phyloP scores from a whole-genome alignment of 2,888 invertebrate species.

The Dicyrtomina minuta region DNA sequence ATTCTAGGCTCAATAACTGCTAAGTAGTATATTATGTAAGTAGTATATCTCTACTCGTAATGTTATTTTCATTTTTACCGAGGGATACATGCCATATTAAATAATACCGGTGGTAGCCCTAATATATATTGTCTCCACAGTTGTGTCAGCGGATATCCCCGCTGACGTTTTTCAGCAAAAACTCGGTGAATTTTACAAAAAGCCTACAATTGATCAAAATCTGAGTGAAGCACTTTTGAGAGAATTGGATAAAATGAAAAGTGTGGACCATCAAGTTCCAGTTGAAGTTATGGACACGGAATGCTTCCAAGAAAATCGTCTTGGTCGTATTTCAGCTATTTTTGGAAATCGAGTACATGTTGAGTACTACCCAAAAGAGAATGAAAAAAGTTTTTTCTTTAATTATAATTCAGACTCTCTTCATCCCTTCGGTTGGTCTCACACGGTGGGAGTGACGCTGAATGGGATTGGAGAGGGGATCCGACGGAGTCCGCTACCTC shows the following conservation, averaged over 20 bases:
- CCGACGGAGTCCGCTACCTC: neutral
- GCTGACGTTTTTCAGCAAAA: neutral
- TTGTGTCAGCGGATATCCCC: too few species aligned
- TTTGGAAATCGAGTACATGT: neutral
- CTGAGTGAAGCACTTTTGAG: neutral
- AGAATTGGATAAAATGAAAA: neutral
- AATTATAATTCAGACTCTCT: neutral
- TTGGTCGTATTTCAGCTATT: neutral
- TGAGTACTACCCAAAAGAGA: neutral
- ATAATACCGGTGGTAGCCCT: neutral
- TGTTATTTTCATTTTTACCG: neutral
- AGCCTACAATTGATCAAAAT: neutral
- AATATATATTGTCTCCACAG: too few species aligned
- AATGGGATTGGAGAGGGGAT: neutral
- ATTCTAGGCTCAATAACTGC: neutral
- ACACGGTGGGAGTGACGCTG: neutral
- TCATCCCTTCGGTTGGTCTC: constrained; percentile 12
- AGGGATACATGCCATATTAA: neutral
- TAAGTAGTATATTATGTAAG: neutral
- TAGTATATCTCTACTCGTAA: neutral
- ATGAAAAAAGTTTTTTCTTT: neutral
- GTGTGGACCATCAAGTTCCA: neutral
- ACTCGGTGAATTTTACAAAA: neutral
- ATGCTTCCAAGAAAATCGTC: neutral
- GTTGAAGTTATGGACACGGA: constrained; percentile 11